Base-by-base conservation (phyloP, 2,113 vertebrate species). In the Brachyhypopomus gauderio region DNA sequence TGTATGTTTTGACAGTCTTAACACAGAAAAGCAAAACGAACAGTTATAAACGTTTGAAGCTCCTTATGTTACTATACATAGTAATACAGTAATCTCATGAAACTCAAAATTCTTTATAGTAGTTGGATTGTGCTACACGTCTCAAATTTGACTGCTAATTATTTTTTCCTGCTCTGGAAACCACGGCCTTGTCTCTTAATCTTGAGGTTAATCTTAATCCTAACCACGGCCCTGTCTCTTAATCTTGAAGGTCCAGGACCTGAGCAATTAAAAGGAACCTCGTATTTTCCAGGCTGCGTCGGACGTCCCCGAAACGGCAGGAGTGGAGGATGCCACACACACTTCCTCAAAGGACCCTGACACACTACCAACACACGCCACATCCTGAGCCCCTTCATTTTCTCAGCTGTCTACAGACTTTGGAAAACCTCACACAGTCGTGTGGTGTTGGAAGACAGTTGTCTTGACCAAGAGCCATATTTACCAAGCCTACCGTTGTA, bases 241-340 rank as follows among this genome's bases (percentile, higher is more conserved):
- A 14, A 27, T 63, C 63, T 63, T 27, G 2, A 30, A 23, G 2
- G 1, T 56, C 19, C 9, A 55, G 6, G 20, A 55, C 34, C 27
- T 20, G 22, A n/a, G 20, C 77, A 70, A 20, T 73, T 36, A 72
- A 48, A 45, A 0, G 0, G n/a, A 4, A n/a, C 34, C 76, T n/a
- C 34, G 9, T 84, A 36, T 82, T 83, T 5, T n/a, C 56, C 70
- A 93, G 93, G 88, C 88, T 80, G 85, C 84, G 56, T 90, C 89
- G 0, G 89, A 89, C 82, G 82, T 83, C 4, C 56, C 84, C 19
- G 81, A 83, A 73, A 81, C 84, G 0, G 88, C 81, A 80, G 86
- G 82, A 0, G 88, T 88, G 73, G 90, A 86, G 2, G 86, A 89
- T 5, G 17, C 83, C 45, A 41, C 81, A 1, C 86, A 86, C 20